A percentile compares a stretch with the other conserved stretches of the same genome.
Evolutionary conservation across 2,113 vertebrate species (phyloP).

Genomic region (Nibea albiflora): DNA sequence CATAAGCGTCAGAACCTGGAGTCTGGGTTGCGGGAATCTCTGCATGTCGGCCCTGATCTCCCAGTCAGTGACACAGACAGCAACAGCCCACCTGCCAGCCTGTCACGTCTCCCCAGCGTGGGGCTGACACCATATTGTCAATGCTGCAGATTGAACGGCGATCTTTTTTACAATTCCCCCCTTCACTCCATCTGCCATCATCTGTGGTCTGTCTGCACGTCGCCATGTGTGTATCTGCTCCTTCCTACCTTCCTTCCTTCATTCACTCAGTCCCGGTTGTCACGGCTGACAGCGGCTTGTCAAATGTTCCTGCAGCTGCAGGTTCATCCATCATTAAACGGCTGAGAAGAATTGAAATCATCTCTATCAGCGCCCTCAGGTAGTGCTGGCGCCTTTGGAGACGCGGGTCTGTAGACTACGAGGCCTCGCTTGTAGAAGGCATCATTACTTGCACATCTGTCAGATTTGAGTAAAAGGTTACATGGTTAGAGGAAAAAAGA

Average conservation of each 20-base stretch:
- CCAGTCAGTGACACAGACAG: conserved; percentile 73
- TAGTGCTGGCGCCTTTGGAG: conserved; percentile 61
- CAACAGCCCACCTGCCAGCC: conserved; percentile 79
- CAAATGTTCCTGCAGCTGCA: conserved; percentile 77
- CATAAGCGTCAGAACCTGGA: conserved; percentile 62
- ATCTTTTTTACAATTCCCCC: conserved; percentile 66
- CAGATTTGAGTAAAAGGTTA: conserved; percentile 77
- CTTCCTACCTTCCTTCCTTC: conserved; percentile 67
- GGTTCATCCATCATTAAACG: conserved; percentile 81
- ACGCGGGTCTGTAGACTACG: conserved; percentile 51
- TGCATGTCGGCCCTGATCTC: conserved; percentile 77
- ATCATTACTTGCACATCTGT: conserved; percentile 78
- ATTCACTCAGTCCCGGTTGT: conserved; percentile 74
- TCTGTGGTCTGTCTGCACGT: conserved; percentile 69
- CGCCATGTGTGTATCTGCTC: conserved; percentile 48
- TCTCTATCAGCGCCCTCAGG: conserved; percentile 77
- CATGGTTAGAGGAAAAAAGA: conserved; percentile 50
- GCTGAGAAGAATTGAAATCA: conserved; percentile 79
- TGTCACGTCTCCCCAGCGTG: conserved; percentile 72
- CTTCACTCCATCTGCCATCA: conserved; percentile 77
- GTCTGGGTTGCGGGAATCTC: conserved; percentile 60
- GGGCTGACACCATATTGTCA: conserved; percentile 79
- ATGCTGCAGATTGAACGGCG: conserved; percentile 74
- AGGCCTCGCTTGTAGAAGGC: conserved; percentile 70
- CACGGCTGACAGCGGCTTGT: conserved; percentile 78